A percentile compares a stretch with the other conserved stretches of the same genome.
Evolutionary conservation across 1,140 invertebrate species (phyloP).

Genomic region (Holotrichia oblita): DNA sequence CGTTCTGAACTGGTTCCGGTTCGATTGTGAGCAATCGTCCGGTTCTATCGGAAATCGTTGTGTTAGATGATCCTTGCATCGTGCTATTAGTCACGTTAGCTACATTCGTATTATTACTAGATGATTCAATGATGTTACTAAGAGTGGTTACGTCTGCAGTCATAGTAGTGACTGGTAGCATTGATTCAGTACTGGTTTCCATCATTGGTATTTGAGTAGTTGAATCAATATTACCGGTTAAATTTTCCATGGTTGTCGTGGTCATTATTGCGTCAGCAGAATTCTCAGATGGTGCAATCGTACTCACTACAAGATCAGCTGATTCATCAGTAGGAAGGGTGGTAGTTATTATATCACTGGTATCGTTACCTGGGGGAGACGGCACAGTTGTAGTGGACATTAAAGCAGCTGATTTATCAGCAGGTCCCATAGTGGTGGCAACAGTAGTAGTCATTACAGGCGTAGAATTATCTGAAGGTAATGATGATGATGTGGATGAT

Average conservation of each 20-base stretch:
- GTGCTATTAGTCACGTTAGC: slow-evolving; percentile 29
- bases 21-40: slow-evolving; percentile 60
- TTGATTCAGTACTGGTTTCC: background rate
- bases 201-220: background rate
- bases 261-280: slow-evolving; percentile 26
- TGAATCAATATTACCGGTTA: slow-evolving; percentile 1
- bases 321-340: slow-evolving; percentile 45
- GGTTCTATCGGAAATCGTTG: slow-evolving; percentile 53
- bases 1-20: slow-evolving; percentile 62
- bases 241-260: slow-evolving; percentile 12
- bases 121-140: slow-evolving; percentile 8
- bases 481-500: slow-evolving; percentile 50
- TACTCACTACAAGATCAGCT: slow-evolving; percentile 40
- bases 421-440: background rate
- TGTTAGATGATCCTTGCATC: slow-evolving; percentile 15
- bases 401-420: background rate
- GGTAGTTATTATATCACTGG: slow-evolving; percentile 53
- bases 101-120: background rate
- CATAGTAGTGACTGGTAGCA: background rate
- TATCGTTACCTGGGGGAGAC: slow-evolving; percentile 50
- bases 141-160: background rate
- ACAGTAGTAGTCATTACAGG: slow-evolving; percentile 42
- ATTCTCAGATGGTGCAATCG: slow-evolving; percentile 6
- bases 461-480: slow-evolving; percentile 24
- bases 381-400: slow-evolving; percentile 22